phyloP scores from a whole-genome alignment of 1,140 invertebrate species.

The Ceratina australensis region DNA sequence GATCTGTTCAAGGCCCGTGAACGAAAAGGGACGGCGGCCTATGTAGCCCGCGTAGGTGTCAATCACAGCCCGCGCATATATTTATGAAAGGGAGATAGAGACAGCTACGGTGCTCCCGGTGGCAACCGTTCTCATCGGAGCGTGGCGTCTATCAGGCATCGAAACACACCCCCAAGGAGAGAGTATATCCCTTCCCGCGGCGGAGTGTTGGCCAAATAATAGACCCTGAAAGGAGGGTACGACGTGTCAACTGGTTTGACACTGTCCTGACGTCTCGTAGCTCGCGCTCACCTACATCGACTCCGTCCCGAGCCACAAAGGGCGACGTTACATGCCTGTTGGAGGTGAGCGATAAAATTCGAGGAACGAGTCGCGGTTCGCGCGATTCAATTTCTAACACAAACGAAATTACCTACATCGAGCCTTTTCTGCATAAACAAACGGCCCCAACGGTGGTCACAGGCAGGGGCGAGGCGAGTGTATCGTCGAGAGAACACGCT shows the following conservation, averaged over 20 bases:
- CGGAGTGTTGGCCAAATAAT: constrained; percentile 79
- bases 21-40: constrained; percentile 47
- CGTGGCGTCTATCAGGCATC: constrained; percentile 58
- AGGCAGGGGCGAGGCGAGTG: too few species aligned
- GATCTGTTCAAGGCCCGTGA: constrained; percentile 33
- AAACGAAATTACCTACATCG: constrained; percentile 11
- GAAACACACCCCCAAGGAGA: constrained; percentile 62
- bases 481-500: not conserved
- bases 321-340: not conserved
- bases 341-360: not conserved
- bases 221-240: constrained; percentile 70
- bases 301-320: constrained; percentile 25
- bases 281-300: constrained; percentile 38
- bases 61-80: constrained; percentile 76
- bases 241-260: constrained; percentile 77
- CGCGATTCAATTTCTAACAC: not conserved
- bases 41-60: constrained; percentile 75
- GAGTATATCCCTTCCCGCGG: constrained; percentile 60
- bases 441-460: not conserved
- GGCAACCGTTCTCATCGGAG: constrained; percentile 52
- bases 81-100: constrained; percentile 38
- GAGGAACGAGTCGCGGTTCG: not conserved
- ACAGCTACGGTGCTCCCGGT: constrained; percentile 30
- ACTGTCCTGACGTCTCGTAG: constrained; percentile 70
- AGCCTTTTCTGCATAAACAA: not conserved